phyloP scores from a whole-genome alignment of 2,888 invertebrate species.

The Pocota personata region DNA sequence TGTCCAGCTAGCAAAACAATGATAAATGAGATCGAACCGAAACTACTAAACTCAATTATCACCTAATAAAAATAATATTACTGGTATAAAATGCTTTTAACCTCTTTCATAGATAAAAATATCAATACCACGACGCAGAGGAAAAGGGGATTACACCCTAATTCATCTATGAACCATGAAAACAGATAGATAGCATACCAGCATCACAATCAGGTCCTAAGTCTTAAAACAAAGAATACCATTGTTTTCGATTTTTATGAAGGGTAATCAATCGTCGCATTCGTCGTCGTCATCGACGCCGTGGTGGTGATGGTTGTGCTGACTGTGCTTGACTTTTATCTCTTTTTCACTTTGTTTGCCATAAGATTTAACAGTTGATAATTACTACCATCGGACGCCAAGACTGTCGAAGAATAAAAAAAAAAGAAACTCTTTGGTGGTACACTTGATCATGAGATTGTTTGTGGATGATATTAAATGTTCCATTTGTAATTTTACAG shows the following conservation, averaged over 20 bases:
- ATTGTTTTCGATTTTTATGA: conserved; percentile 43
- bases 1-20: conserved; percentile 26
- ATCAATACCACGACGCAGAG: neutral
- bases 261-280: conserved; percentile 36
- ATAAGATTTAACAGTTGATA: conserved; percentile 42
- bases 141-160: neutral
- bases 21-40: conserved; percentile 57
- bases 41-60: conserved; percentile 63
- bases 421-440: neutral
- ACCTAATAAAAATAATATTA: conserved; percentile 55
- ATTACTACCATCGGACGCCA: conserved; percentile 17
- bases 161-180: conserved; percentile 18
- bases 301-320: neutral
- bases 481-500: conserved; percentile 31
- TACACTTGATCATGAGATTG: neutral
- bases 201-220: conserved; percentile 28
- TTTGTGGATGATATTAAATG: conserved; percentile 35
- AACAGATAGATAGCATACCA: conserved; percentile 1
- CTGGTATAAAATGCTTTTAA: conserved; percentile 57
- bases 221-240: conserved; percentile 59
- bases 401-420: neutral
- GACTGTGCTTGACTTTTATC: conserved; percentile 25
- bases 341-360: conserved; percentile 29
- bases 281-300: neutral
- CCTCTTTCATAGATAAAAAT: conserved; percentile 17